These are phyloP conservation scores for Hemibagrus wyckioides DNA, from an alignment of 2,113 vertebrate genomes.

Conservation along the genomic window DNA sequence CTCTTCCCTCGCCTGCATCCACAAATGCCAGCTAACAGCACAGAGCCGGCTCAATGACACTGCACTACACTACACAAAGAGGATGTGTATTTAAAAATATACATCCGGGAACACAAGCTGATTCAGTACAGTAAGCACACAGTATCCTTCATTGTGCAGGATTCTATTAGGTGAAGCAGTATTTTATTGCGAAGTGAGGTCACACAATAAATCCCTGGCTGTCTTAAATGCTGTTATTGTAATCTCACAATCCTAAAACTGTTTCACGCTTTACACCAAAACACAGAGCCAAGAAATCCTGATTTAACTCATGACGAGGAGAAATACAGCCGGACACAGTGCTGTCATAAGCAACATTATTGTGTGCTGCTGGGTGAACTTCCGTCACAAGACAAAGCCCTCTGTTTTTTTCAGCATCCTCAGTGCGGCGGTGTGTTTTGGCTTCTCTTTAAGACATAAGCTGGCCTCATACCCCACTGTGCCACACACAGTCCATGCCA, in stretches of 20 bases:
- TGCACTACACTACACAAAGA: constrained; percentile 19
- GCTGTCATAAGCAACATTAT: constrained; percentile 36
- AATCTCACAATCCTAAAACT: background rate
- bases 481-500: constrained; percentile 71
- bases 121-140: background rate
- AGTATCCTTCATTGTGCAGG: background rate
- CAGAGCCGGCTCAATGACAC: constrained; percentile 20
- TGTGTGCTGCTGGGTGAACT: constrained; percentile 34
- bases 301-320: background rate
- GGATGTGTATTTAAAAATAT: constrained; percentile 23
- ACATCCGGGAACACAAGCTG: background rate
- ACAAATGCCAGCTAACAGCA: constrained; percentile 43
- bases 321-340: background rate
- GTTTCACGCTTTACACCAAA: background rate
- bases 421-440: constrained; percentile 59
- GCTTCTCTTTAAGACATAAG: constrained; percentile 76
- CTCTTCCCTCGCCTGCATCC: constrained; percentile 60
- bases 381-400: constrained; percentile 45
- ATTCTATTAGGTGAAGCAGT: background rate
- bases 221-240: background rate
- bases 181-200: background rate
- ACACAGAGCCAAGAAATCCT: background rate
- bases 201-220: background rate
- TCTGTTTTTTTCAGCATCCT: constrained; percentile 29
- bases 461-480: constrained; percentile 70